phyloP scores from a whole-genome alignment of 2,113 vertebrate genomes.

The Anguilla rostrata region DNA sequence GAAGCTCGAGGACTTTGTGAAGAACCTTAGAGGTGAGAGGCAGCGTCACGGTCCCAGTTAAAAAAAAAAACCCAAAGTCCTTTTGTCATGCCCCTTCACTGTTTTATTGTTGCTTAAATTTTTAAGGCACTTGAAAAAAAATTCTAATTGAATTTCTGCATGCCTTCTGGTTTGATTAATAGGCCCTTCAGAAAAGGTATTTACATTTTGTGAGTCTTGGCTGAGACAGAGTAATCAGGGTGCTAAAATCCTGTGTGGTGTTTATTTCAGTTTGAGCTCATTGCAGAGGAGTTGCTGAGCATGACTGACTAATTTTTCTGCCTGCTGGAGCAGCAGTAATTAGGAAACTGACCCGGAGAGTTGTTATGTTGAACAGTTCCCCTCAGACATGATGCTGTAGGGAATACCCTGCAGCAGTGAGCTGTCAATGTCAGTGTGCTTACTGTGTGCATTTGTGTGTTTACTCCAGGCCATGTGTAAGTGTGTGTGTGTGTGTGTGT shows the following conservation, averaged over 20 bases:
- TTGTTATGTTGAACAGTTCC: not conserved
- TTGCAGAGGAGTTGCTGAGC: slow-evolving; percentile 43
- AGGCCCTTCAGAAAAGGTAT: slow-evolving; percentile 24
- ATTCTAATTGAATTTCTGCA: slow-evolving; percentile 38
- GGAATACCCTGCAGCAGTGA: not conserved
- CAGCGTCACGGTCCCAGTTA: not conserved
- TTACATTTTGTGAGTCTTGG: slow-evolving; percentile 16
- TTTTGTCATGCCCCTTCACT: not conserved
- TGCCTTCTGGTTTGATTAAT: slow-evolving; percentile 44
- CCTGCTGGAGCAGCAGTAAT: slow-evolving; percentile 49
- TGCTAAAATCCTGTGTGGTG: slow-evolving; percentile 1
- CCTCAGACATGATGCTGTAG: not conserved
- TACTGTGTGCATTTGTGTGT: not conserved
- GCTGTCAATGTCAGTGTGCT: not conserved
- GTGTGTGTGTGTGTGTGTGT: not conserved
- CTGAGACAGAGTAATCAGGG: not conserved
- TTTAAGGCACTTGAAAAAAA: slow-evolving; percentile 10
- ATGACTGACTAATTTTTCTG: slow-evolving; percentile 48
- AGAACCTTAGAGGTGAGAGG: slow-evolving; percentile 85
- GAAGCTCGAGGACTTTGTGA: slow-evolving; percentile 90
- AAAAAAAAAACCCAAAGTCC: too few relatives aligned
- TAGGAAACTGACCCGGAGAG: slow-evolving; percentile 37
- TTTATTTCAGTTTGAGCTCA: slow-evolving; percentile 42
- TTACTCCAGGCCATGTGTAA: not conserved
- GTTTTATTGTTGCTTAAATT: not conserved